These are phyloP conservation scores for Acrobasis suavella DNA, from an alignment of 2,888 invertebrate genomes.

Conservation along the genomic window DNA sequence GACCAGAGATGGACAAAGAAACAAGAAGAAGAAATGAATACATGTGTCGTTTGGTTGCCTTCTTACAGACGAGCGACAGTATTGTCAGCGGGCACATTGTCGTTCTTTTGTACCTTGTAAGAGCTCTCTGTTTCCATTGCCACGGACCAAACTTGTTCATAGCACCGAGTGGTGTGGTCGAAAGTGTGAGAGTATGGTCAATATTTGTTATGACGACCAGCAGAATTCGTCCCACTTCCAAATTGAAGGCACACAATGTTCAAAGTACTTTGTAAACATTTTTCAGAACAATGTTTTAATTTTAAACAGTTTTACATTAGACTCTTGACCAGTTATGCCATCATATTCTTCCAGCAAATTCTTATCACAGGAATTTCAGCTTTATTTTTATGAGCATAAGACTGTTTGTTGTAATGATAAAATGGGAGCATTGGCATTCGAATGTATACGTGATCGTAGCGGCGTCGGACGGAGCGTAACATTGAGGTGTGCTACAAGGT, in stretches of 20 bases:
- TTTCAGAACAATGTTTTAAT: neutral
- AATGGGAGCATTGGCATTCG: slow-evolving; percentile 27
- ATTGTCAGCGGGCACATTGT: too few relatives aligned
- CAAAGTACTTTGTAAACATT: neutral
- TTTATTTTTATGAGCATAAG: neutral
- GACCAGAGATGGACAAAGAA: too few relatives aligned
- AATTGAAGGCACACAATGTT: neutral
- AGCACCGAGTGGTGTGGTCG: too few relatives aligned
- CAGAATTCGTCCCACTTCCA: neutral
- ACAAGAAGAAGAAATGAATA: too few relatives aligned
- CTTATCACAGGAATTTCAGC: neutral
- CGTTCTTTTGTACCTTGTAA: too few relatives aligned
- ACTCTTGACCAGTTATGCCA: neutral
- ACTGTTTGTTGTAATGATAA: slow-evolving; percentile 6
- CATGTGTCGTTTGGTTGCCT: too few relatives aligned
- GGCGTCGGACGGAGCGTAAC: slow-evolving; percentile 27
- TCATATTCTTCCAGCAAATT: neutral
- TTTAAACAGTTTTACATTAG: neutral
- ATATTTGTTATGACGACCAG: slow-evolving; percentile 2
- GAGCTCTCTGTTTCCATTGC: neutral
- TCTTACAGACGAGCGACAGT: too few relatives aligned
- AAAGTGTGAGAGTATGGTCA: neutral
- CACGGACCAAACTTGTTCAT: neutral
- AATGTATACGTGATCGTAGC: slow-evolving; percentile 39
- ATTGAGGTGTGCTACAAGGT: slow-evolving; percentile 34